Conservation (phyloP, 1,140 invertebrate species). For the Delia radicum region DNA sequence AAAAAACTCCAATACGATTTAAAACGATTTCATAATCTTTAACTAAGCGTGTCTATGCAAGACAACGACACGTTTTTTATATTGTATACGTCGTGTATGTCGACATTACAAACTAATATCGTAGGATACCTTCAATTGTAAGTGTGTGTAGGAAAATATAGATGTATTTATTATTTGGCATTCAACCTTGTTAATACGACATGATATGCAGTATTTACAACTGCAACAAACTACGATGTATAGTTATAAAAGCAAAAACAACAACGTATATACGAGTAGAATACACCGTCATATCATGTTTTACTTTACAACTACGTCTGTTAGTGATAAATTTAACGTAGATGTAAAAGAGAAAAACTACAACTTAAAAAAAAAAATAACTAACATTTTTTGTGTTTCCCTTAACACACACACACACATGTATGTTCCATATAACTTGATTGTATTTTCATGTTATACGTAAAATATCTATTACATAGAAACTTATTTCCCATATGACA, state of each 20-base stretch:
- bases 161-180: constrained; percentile 2
- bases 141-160: not conserved
- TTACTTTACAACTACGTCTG: constrained; percentile 15
- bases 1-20: no score
- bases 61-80: not conserved
- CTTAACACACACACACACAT: no score
- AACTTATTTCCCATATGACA: no score
- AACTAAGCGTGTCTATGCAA: constrained; percentile 11
- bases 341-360: no score
- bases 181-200: constrained; percentile 24
- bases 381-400: no score
- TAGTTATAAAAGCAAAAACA: not conserved
- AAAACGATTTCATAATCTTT: constrained; percentile 19
- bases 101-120: not conserved
- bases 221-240: constrained; percentile 2
- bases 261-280: no score
- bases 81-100: not conserved
- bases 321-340: constrained; percentile 22
- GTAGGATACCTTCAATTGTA: not conserved
- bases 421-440: no score
- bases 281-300: constrained; percentile 16
- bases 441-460: no score
- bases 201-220: constrained; percentile 20
- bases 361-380: no score
- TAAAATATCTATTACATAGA: no score